Evolutionary conservation across 1,140 invertebrate species (phyloP).

Genomic region (Hylyphantes graminicola): DNA sequence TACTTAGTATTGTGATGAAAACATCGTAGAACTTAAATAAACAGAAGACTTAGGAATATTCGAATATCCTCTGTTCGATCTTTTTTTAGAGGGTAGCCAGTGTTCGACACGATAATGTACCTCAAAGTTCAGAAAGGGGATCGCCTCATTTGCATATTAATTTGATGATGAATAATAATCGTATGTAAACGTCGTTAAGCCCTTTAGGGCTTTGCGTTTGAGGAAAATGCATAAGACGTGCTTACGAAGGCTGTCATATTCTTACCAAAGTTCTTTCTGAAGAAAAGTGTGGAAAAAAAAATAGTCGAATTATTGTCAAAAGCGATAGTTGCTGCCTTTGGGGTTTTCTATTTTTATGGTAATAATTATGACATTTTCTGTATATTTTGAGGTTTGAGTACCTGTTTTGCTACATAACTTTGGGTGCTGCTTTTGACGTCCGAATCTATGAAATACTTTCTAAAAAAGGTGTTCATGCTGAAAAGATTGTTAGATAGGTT

Average conservation of each 20-base stretch:
- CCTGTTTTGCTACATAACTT: background rate
- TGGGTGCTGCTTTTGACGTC: too few relatives aligned
- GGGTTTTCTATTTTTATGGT: conserved; percentile 7
- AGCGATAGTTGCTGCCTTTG: conserved; percentile 8
- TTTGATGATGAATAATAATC: conserved; percentile 58
- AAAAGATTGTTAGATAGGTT: too few relatives aligned
- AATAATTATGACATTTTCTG: background rate
- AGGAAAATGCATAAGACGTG: conserved; percentile 20
- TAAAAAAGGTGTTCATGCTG: too few relatives aligned
- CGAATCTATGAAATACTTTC: too few relatives aligned
- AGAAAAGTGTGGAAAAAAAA: conserved; percentile 23
- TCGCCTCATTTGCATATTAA: conserved; percentile 52
- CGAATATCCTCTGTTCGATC: conserved; percentile 3
- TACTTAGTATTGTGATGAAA: conserved; percentile 2
- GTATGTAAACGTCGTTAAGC: conserved; percentile 39
- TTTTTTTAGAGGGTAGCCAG: conserved; percentile 14
- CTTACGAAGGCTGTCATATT: conserved; percentile 26
- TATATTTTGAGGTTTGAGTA: background rate
- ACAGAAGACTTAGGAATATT: conserved; percentile 10
- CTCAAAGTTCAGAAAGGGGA: conserved; percentile 37
- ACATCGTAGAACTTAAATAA: background rate
- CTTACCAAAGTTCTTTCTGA: background rate
- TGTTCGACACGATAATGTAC: conserved; percentile 4
- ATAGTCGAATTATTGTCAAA: conserved; percentile 11
- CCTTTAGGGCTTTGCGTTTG: conserved; percentile 33